Conservation (phyloP, 2,113 vertebrate species). For the Notiomystis cincta region DNA sequence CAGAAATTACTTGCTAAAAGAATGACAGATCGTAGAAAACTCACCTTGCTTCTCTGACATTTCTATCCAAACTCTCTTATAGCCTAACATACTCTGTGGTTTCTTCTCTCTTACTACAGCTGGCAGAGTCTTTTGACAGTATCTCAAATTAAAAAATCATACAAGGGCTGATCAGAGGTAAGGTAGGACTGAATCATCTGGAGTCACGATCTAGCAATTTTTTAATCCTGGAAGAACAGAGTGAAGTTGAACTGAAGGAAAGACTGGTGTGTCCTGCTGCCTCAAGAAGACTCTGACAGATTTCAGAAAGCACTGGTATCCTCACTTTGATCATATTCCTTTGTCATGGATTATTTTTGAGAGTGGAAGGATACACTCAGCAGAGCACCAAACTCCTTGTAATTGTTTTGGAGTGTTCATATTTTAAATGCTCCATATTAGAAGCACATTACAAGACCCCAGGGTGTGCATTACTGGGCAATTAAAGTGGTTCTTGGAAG, state of each 20-base stretch:
- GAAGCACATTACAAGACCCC: conserved; percentile 60
- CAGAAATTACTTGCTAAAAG: background rate
- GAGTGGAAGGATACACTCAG: background rate
- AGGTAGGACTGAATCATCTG: background rate
- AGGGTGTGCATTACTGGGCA: conserved; percentile 63
- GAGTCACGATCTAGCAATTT: background rate
- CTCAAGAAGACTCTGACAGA: background rate
- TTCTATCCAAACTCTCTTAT: background rate
- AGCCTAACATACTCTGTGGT: background rate
- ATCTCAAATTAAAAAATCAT: background rate
- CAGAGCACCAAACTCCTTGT: conserved; percentile 17
- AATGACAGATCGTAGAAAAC: background rate
- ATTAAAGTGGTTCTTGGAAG: conserved; percentile 54
- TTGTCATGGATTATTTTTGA: background rate
- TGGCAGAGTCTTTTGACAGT: background rate
- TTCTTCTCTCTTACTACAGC: background rate
- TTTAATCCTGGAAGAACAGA: background rate
- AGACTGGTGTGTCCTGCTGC: background rate
- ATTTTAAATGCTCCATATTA: conserved; percentile 51
- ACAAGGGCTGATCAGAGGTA: background rate
- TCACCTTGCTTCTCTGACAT: background rate
- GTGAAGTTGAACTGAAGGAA: background rate
- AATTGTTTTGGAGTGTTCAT: conserved; percentile 37
- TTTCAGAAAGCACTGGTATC: background rate
- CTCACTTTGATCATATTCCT: background rate